phyloP scores from a whole-genome alignment of 2,797 vertebrate species.

The Falco cherrug region DNA sequence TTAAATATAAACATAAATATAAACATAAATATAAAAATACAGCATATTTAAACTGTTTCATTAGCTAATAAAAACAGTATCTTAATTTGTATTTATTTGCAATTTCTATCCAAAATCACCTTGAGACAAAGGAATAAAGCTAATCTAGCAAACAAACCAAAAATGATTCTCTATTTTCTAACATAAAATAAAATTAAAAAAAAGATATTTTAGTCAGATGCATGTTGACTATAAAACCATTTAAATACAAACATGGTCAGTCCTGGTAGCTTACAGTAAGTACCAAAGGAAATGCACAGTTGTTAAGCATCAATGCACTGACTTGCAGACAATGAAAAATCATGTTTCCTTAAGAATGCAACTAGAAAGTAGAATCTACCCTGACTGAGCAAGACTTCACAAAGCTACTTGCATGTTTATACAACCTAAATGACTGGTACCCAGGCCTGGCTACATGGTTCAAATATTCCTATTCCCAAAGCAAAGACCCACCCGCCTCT shows the following conservation, averaged over 20 bases:
- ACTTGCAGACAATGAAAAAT: neutral
- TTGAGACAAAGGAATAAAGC: neutral
- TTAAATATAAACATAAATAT: too few species aligned
- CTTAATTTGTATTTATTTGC: neutral
- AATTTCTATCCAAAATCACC: neutral
- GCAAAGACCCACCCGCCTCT: neutral
- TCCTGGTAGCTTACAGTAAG: neutral
- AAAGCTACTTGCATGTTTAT: neutral
- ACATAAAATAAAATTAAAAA: neutral
- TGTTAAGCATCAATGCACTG: neutral
- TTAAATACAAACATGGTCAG: neutral
- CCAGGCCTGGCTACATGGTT: neutral
- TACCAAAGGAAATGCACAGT: neutral
- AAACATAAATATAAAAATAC: too few species aligned
- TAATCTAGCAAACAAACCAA: neutral
- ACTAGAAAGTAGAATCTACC: neutral
- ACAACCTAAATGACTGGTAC: neutral
- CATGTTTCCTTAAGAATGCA: neutral
- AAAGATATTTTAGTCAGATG: neutral
- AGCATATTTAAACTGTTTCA: neutral
- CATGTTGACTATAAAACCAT: neutral
- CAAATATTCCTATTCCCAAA: neutral
- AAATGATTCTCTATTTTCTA: neutral
- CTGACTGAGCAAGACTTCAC: conserved; percentile 3
- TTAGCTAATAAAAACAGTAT: neutral